Evolutionary conservation across 2,888 invertebrate genomes (phyloP).

Genomic region (Diplolepis rosae): DNA sequence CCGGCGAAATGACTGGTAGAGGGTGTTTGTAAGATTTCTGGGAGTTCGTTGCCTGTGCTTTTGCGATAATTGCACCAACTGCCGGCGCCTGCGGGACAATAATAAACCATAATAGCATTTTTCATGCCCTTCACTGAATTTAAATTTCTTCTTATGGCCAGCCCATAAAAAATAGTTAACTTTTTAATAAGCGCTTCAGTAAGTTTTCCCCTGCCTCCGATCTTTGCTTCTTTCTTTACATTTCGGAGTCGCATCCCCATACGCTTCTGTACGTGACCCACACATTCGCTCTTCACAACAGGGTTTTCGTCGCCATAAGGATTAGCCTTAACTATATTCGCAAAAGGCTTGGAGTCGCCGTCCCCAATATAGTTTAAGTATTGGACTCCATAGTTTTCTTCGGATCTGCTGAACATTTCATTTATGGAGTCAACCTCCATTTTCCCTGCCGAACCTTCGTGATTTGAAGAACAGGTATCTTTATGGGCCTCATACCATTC

Average conservation of each 20-base stretch:
- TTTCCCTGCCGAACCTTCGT: constrained; percentile 26
- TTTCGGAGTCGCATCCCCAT: neutral
- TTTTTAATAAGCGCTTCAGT: neutral
- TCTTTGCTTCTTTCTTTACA: neutral
- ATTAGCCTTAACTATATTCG: constrained; percentile 23
- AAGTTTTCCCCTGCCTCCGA: neutral
- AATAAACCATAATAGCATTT: constrained; percentile 29
- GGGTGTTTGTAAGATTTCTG: constrained; percentile 35
- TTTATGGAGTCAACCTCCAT: constrained; percentile 33
- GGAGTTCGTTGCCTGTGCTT: constrained; percentile 5
- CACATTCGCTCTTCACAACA: constrained; percentile 27
- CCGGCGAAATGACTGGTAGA: constrained; percentile 24
- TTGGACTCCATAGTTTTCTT: constrained; percentile 32
- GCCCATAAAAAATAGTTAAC: too few species aligned
- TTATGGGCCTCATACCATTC: constrained; percentile 26
- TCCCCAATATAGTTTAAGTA: too few species aligned
- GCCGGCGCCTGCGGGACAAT: constrained; percentile 34
- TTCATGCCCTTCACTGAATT: constrained; percentile 38
- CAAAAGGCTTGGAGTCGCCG: constrained; percentile 30
- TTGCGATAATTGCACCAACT: constrained; percentile 45
- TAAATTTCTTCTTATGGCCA: too few species aligned
- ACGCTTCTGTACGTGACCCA: too few species aligned
- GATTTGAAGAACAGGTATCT: constrained; percentile 29
- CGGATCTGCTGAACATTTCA: constrained; percentile 34
- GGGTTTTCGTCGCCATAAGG: constrained; percentile 34